These are phyloP conservation scores for Anisognathus igniventris DNA, from an alignment of 2,797 vertebrate species.

Conservation along the genomic window DNA sequence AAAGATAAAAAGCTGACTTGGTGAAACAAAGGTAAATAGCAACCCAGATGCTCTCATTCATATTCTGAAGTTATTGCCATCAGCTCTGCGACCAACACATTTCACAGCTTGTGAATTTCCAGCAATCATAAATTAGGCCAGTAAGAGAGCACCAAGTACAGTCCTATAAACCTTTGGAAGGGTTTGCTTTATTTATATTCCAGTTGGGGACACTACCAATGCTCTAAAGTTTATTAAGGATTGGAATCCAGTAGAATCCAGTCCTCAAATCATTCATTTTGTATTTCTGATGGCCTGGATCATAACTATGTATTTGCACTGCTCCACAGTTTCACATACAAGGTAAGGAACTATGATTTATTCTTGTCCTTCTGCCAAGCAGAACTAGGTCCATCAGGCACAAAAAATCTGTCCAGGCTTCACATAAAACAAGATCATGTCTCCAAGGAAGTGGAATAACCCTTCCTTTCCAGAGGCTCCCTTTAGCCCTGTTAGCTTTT, in stretches of 20 bases:
- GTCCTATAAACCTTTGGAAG: conserved; percentile 25
- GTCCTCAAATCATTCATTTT: not conserved
- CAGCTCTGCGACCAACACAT: conserved; percentile 46
- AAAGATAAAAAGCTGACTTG: conserved; percentile 51
- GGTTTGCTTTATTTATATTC: conserved; percentile 42
- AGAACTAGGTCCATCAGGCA: not conserved
- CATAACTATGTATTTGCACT: not conserved
- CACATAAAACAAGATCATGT: not conserved
- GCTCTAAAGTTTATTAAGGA: not conserved
- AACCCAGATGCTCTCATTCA: conserved; percentile 42
- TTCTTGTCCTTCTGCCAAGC: not conserved
- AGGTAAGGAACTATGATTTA: not conserved
- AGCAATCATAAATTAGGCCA: conserved; percentile 52
- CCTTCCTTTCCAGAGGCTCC: not conserved
- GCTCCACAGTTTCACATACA: not conserved
- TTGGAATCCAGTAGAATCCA: not conserved
- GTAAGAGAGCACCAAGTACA: not conserved
- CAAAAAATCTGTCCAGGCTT: not conserved
- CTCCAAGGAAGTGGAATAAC: not conserved
- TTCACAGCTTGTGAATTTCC: conserved; percentile 60
- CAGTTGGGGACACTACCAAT: not conserved
- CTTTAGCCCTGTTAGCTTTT: not conserved
- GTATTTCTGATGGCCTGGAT: not conserved
- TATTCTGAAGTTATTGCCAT: conserved; percentile 52
- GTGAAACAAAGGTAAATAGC: conserved; percentile 54